These are phyloP conservation scores for Pristionchus pacificus DNA, from an alignment of 1,140 invertebrate genomes.

Conservation along the genomic window DNA sequence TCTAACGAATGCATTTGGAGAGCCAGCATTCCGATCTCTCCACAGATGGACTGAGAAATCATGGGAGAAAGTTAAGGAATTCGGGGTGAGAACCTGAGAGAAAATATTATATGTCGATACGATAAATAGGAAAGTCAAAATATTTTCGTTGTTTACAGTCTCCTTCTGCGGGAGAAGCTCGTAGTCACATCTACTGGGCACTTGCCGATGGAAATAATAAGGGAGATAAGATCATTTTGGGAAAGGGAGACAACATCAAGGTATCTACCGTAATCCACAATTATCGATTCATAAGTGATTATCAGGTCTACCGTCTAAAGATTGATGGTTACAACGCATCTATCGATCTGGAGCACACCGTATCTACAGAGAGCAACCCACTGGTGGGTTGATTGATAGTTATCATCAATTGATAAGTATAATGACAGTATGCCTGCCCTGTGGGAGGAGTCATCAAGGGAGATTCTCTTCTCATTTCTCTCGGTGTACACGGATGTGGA, in stretches of 20 bases:
- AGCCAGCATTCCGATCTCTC: not conserved
- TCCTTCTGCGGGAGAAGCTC: too few relatives aligned
- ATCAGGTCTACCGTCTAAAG: not conserved
- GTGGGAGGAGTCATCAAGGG: not conserved
- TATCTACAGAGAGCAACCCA: too few relatives aligned
- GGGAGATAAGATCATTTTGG: not conserved
- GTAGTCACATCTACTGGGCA: not conserved
- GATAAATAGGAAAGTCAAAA: too few relatives aligned
- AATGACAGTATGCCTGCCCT: not conserved
- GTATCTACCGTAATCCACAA: too few relatives aligned
- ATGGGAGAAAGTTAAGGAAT: not conserved
- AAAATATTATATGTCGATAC: not conserved
- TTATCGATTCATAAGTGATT: too few relatives aligned
- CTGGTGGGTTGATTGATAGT: too few relatives aligned
- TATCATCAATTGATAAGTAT: too few relatives aligned
- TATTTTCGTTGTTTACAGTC: too few relatives aligned
- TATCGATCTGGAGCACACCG: too few relatives aligned
- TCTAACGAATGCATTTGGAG: not conserved
- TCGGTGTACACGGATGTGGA: not conserved
- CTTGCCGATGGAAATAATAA: not conserved
- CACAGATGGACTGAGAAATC: not conserved
- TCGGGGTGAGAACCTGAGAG: not conserved
- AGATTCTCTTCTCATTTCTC: not conserved
- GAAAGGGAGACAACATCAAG: not conserved
- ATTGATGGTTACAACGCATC: too few relatives aligned